phyloP scores from a whole-genome alignment of 1,140 invertebrate genomes.

The Zaprionus africanus region DNA sequence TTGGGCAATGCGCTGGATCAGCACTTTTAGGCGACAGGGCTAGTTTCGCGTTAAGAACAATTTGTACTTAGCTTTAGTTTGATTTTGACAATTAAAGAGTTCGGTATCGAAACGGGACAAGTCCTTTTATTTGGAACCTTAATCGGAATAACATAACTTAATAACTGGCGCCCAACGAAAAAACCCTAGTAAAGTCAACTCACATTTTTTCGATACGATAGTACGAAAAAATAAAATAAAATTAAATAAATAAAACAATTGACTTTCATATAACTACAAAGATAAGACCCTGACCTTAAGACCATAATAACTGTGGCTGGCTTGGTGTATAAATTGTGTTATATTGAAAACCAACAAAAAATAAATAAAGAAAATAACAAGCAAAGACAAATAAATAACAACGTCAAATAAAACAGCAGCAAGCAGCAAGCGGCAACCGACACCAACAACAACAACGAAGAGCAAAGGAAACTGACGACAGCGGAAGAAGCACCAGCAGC shows the following conservation, averaged over 20 bases:
- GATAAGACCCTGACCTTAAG: no score
- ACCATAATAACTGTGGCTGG: no score
- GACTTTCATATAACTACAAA: no score
- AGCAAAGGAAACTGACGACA: not conserved
- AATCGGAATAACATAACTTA: not conserved
- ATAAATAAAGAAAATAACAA: not conserved
- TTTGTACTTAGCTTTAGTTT: slow-evolving; percentile 1
- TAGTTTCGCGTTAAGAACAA: not conserved
- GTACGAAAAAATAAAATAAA: no score
- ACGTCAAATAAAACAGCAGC: not conserved
- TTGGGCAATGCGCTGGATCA: not conserved
- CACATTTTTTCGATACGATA: no score
- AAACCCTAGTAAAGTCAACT: no score
- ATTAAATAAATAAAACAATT: no score
- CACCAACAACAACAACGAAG: not conserved
- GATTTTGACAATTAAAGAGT: not conserved
- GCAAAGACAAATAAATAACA: not conserved
- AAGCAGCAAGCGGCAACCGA: not conserved
- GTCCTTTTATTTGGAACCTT: no score
- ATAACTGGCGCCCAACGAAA: no score
- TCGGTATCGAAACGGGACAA: not conserved
- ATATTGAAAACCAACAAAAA: no score
- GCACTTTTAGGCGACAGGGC: slow-evolving; percentile 1
- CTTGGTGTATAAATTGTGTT: no score
- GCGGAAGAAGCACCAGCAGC: not conserved